Percentiles rank a stretch among this genome's conserved stretches.
Conservation (phyloP, 2,113 vertebrate genomes). For the Empidonax alnorum region DNA sequence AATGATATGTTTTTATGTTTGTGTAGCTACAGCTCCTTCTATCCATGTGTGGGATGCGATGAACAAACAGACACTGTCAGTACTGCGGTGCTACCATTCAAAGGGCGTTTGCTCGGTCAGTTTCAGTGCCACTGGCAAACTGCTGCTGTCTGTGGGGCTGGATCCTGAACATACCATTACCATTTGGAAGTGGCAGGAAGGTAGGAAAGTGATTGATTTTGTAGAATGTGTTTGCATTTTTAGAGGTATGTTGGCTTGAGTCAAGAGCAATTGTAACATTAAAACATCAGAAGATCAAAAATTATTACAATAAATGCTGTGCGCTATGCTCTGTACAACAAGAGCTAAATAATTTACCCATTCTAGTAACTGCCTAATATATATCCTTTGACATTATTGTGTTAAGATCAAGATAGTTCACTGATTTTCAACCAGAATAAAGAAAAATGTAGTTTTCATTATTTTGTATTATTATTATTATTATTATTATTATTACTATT, state of each 20-base stretch:
- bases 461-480: not conserved
- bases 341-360: not conserved
- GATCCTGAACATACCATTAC: constrained; percentile 93
- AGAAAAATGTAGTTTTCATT: not conserved
- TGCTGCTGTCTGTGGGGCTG: constrained; percentile 92
- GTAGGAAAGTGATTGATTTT: constrained; percentile 63
- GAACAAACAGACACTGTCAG: constrained; percentile 92
- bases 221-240: not conserved
- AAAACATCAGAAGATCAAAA: not conserved
- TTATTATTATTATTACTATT: too few species aligned
- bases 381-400: not conserved
- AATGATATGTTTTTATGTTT: not conserved
- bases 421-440: not conserved
- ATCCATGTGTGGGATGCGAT: constrained; percentile 97
- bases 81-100: constrained; percentile 92
- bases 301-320: not conserved
- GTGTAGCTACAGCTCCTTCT: constrained; percentile 89
- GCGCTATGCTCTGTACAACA: not conserved
- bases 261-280: not conserved
- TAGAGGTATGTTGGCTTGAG: not conserved
- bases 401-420: not conserved
- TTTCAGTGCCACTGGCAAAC: constrained; percentile 97
- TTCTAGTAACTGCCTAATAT: not conserved
- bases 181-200: constrained; percentile 99
- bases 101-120: constrained; percentile 94